phyloP scores from a whole-genome alignment of 2,113 vertebrate species.

The Campylomormyrus numenius region DNA sequence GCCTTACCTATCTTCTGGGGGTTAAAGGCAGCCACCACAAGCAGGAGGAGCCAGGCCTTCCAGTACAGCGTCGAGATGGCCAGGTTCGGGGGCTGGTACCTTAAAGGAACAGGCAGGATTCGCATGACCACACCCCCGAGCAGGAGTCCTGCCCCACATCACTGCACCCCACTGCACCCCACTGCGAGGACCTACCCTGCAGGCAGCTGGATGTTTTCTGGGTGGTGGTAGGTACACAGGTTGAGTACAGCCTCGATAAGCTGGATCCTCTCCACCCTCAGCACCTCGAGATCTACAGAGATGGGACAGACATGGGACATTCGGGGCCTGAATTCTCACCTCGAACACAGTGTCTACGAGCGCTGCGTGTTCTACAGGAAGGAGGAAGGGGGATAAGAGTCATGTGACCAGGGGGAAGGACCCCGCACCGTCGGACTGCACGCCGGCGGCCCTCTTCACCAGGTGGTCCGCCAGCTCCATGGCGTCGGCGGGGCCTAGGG shows the following conservation, averaged over 20 bases:
- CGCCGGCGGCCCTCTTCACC: constrained; percentile 88
- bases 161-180: background rate
- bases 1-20: constrained; percentile 89
- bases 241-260: constrained; percentile 93
- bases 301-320: constrained; percentile 12
- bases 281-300: constrained; percentile 79
- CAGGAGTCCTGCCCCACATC: background rate
- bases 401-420: background rate
- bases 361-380: background rate
- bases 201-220: constrained; percentile 95
- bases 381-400: background rate
- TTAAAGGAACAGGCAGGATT: constrained; percentile 44
- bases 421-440: constrained; percentile 80
- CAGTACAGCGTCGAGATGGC: constrained; percentile 95
- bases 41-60: constrained; percentile 93
- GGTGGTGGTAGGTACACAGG: constrained; percentile 95
- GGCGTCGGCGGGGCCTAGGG: constrained; percentile 86
- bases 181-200: constrained; percentile 65
- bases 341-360: background rate
- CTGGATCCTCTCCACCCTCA: constrained; percentile 89
- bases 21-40: constrained; percentile 93
- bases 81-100: constrained; percentile 90
- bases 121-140: constrained; percentile 18
- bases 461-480: constrained; percentile 97
- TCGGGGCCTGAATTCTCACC: background rate